Evolutionary conservation across 2,888 invertebrate genomes (phyloP).

Genomic region (Macroteleia sp.): DNA sequence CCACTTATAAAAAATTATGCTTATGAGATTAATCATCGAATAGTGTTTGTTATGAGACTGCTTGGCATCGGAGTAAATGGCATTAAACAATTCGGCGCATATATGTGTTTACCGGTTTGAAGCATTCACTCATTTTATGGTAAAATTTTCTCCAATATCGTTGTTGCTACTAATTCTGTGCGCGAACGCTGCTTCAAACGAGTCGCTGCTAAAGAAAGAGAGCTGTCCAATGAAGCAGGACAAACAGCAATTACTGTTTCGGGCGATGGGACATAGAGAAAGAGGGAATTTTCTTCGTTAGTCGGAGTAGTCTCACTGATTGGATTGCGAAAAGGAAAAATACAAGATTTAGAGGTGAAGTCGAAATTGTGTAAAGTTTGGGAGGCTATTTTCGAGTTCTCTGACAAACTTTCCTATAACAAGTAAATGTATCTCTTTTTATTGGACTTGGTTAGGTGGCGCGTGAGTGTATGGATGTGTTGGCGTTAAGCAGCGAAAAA

Average conservation of each 20-base stretch:
- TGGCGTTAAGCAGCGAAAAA: too few relatives aligned
- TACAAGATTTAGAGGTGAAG: background rate
- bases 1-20: constrained; percentile 27
- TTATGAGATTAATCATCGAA: constrained; percentile 23
- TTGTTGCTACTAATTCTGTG: background rate
- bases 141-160: constrained; percentile 10
- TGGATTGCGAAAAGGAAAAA: background rate
- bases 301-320: background rate
- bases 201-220: constrained; percentile 33
- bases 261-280: constrained; percentile 4
- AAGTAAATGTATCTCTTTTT: too few relatives aligned
- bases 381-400: too few relatives aligned
- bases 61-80: constrained; percentile 24
- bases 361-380: constrained; percentile 11
- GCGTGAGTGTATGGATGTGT: too few relatives aligned
- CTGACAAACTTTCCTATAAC: too few relatives aligned
- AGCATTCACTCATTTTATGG: constrained; percentile 14
- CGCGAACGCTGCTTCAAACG: constrained; percentile 1
- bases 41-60: constrained; percentile 26
- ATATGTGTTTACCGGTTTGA: constrained; percentile 25
- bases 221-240: background rate
- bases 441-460: too few relatives aligned
- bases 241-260: constrained; percentile 1
- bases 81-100: constrained; percentile 24
- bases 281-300: constrained; percentile 7